Conservation (phyloP, 2,113 vertebrate genomes). For the Macaca nemestrina region DNA sequence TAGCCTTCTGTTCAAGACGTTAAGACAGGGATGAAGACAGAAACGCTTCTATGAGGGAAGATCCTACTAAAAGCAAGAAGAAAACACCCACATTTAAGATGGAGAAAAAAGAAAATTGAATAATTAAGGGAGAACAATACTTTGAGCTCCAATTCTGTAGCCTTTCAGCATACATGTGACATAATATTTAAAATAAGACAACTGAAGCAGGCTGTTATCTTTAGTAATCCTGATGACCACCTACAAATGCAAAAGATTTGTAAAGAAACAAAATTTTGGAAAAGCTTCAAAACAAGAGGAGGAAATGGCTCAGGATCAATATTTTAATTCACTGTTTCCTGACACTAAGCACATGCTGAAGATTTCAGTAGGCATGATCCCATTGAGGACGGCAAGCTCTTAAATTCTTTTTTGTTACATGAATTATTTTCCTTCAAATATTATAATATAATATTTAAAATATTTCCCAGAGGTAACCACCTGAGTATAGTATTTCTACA, state of each 20-base stretch:
- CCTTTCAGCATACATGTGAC: background rate
- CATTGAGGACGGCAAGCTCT: background rate
- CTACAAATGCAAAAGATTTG: constrained; percentile 56
- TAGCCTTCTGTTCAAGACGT: background rate
- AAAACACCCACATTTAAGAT: background rate
- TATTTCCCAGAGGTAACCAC: background rate
- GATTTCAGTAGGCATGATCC: background rate
- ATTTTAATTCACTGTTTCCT: constrained; percentile 26
- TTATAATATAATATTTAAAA: background rate
- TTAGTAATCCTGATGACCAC: background rate
- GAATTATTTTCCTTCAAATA: constrained; percentile 9
- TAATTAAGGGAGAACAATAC: background rate
- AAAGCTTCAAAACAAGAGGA: constrained; percentile 39
- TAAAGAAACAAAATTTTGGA: constrained; percentile 39
- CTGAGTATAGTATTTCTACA: background rate
- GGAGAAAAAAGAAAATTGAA: background rate
- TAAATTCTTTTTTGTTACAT: background rate
- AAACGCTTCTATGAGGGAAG: background rate
- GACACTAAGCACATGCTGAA: background rate
- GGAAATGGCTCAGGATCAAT: constrained; percentile 21
- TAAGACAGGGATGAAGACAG: background rate
- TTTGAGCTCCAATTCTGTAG: background rate
- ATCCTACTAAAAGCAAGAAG: background rate
- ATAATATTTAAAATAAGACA: background rate
- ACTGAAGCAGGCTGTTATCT: background rate